Percentiles rank a stretch among this genome's conserved stretches.
These are phyloP conservation scores for Hypomecis punctinalis DNA, from an alignment of 2,888 invertebrate species.

Conservation along the genomic window DNA sequence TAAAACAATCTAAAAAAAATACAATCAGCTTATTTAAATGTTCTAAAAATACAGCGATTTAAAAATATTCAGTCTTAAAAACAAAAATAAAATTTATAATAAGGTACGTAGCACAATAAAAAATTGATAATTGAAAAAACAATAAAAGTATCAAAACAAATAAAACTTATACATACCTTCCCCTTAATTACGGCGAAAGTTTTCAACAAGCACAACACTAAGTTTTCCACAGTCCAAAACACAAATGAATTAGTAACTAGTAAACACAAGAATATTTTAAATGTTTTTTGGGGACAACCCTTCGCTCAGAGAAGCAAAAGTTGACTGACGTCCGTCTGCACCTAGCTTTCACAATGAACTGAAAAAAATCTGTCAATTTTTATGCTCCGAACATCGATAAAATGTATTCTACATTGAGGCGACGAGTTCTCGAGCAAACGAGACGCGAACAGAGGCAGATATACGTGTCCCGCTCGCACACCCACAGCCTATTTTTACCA, in stretches of 20 bases:
- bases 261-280: constrained; percentile 51
- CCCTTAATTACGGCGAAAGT: constrained; percentile 41
- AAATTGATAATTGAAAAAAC: constrained; percentile 6
- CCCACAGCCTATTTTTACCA: constrained; percentile 81
- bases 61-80: no score
- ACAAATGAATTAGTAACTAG: constrained; percentile 44
- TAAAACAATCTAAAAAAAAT: no score
- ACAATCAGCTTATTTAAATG: no score
- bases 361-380: constrained; percentile 86
- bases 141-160: constrained; percentile 9
- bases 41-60: no score
- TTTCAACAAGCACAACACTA: constrained; percentile 41
- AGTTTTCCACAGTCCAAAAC: constrained; percentile 51
- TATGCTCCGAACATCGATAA: constrained; percentile 84
- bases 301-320: constrained; percentile 55
- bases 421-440: constrained; percentile 72
- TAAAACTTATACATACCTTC: constrained; percentile 50
- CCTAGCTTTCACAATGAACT: constrained; percentile 76
- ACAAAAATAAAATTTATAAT: no score
- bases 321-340: constrained; percentile 53
- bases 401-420: constrained; percentile 80
- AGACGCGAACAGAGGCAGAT: constrained; percentile 56
- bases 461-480: constrained; percentile 66
- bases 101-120: not conserved
- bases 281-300: constrained; percentile 69